Base-by-base conservation (phyloP, 2,113 vertebrate genomes). In the Macrotis lagotis region DNA sequence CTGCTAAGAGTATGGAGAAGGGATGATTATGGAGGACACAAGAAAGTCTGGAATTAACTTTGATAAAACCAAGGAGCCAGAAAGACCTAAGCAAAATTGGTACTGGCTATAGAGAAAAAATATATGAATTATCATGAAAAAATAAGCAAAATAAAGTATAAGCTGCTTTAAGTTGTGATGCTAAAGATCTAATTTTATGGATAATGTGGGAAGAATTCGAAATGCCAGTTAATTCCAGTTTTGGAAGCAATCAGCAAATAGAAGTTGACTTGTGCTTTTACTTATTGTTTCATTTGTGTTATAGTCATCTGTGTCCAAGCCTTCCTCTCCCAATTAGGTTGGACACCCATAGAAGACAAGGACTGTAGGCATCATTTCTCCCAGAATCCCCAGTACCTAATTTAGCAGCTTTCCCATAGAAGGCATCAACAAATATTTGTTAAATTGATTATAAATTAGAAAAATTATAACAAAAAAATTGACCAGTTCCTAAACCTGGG, bases 191-290 rank as follows among this genome's bases (percentile, higher is more conserved):
- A 51, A 51, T 95, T 96, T 37, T 12, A 0, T 95, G 25, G 53
- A 1, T 96, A 89, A 93, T 94, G 94, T 89, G 91, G 55, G 96
- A 44, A 90, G 26, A 51, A 52, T 94, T 11, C 93, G 88, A 97
- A 96, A 95, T 52, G 90, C 55, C 49, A 48, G 25, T 93, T 94
- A 19, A 51, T 88, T 93, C 88, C 48, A 49, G 83, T 55, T 92
- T 8, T 48, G 55, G 16, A 48, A 92, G 90, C 8, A 10, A 90
- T 94, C 89, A 48, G 12, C 26, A 91, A 52, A 83, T 49, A 66
- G n/a, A 91, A 93, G 49, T 89, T 88, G n/a, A 3, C 37, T 44
- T 8, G 16, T 83, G n/a, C 66, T 83, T 83, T 83, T 83, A 44
- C 16, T 83, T 83, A 44, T 44, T 44, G n/a, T n/a, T 83, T 83